A percentile compares a stretch with the other conserved stretches of the same genome.
phyloP scores from a whole-genome alignment of 2,888 invertebrate species.

The Tupiocoris notatus region DNA sequence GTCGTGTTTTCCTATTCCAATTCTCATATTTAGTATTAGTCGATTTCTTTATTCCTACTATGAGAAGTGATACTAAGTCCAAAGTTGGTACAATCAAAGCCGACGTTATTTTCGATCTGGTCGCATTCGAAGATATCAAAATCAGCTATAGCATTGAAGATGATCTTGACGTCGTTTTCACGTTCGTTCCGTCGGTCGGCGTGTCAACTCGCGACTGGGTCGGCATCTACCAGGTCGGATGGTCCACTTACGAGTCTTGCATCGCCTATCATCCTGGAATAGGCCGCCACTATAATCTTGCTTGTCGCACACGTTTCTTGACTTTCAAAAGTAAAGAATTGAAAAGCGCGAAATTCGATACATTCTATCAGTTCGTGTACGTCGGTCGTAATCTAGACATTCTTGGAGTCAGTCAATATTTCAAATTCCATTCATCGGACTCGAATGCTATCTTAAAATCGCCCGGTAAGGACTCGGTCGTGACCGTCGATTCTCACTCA shows the following conservation, averaged over 20 bases:
- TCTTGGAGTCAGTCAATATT: constrained; percentile 34
- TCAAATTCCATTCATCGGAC: not conserved
- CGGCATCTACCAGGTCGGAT: constrained; percentile 42
- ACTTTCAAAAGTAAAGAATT: constrained; percentile 36
- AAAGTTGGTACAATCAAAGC: not conserved
- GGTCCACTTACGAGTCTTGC: constrained; percentile 42
- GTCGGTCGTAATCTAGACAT: constrained; percentile 43
- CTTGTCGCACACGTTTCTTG: constrained; percentile 37
- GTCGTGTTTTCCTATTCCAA: no score
- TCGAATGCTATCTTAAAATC: not conserved
- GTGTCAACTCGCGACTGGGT: constrained; percentile 46
- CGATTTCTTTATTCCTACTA: no score
- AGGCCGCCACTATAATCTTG: constrained; percentile 35
- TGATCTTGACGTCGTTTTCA: constrained; percentile 42
- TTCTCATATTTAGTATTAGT: no score
- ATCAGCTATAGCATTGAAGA: constrained; percentile 27
- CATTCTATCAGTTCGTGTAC: constrained; percentile 46
- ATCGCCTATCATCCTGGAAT: constrained; percentile 40
- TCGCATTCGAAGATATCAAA: constrained; percentile 41
- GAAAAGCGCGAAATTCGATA: constrained; percentile 15
- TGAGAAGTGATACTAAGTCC: not conserved
- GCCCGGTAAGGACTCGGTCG: not conserved
- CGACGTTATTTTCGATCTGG: constrained; percentile 34
- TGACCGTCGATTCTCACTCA: not conserved
- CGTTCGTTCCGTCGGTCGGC: constrained; percentile 29